Percentiles rank a stretch among this genome's conserved stretches.
Conservation (phyloP, 2,113 vertebrate genomes). For the Xenopus laevis region DNA sequence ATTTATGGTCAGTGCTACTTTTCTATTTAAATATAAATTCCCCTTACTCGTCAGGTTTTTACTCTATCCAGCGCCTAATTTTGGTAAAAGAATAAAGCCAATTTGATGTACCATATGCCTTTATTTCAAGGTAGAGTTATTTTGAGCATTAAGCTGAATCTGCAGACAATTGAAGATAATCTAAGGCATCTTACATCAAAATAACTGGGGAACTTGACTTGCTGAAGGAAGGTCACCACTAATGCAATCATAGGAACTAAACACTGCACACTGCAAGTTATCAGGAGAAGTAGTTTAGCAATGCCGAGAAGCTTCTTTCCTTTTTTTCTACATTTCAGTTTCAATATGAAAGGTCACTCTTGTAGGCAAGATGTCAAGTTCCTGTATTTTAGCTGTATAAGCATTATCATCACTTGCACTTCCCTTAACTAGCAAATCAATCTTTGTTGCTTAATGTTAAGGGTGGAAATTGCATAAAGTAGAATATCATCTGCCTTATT, state of each 20-base stretch:
- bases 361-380: constrained; percentile 39
- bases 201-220: constrained; percentile 34
- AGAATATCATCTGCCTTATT: constrained; percentile 3
- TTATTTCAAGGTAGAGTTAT: constrained; percentile 15
- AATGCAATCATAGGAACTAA: constrained; percentile 34
- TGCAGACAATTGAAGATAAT: constrained; percentile 27
- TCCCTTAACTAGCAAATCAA: constrained; percentile 11
- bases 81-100: constrained; percentile 1
- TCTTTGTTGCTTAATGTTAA: constrained; percentile 32
- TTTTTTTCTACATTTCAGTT: constrained; percentile 5
- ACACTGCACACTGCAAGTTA: constrained; percentile 28
- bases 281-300: constrained; percentile 22
- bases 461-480: constrained; percentile 31
- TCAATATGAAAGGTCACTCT: constrained; percentile 37
- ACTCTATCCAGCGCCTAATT: neutral
- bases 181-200: constrained; percentile 25
- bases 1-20: no score
- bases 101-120: constrained; percentile 15
- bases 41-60: no score
- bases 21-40: no score
- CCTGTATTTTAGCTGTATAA: constrained; percentile 31
- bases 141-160: constrained; percentile 1
- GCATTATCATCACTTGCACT: constrained; percentile 23
- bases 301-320: constrained; percentile 17
- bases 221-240: constrained; percentile 29